Conservation (phyloP, 2,797 vertebrate species). For the Pseudochirops corinnae region DNA sequence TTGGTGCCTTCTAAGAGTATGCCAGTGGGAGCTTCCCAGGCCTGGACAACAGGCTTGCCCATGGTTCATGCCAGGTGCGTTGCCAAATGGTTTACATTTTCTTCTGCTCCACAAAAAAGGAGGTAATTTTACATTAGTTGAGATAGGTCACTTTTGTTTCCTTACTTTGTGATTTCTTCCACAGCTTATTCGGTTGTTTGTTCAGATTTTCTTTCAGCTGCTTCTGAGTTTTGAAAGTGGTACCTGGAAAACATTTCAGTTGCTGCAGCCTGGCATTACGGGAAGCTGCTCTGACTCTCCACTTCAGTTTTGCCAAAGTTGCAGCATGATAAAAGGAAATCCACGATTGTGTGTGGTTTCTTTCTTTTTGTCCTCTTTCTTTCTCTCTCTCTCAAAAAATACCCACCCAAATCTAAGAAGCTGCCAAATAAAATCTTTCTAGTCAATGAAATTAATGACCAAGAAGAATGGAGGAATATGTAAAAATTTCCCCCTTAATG, state of each 20-base stretch:
- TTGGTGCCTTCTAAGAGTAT: conserved; percentile 56
- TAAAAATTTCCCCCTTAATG: conserved; percentile 52
- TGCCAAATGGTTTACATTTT: conserved; percentile 76
- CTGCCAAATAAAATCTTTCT: conserved; percentile 67
- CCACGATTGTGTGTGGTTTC: conserved; percentile 79
- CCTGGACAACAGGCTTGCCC: conserved; percentile 71
- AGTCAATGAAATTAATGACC: conserved; percentile 58
- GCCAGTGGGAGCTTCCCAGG: conserved; percentile 70
- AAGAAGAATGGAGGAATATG: conserved; percentile 63
- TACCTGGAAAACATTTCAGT: conserved; percentile 88
- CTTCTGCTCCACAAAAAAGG: conserved; percentile 77
- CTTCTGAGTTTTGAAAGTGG: conserved; percentile 90
- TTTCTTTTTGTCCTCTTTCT: conserved; percentile 66
- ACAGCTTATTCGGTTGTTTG: conserved; percentile 88
- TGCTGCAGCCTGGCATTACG: conserved; percentile 82
- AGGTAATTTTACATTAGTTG: conserved; percentile 77
- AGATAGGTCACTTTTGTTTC: conserved; percentile 78
- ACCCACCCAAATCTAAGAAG: conserved; percentile 77
- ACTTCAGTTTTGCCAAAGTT: conserved; percentile 73
- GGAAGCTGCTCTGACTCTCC: conserved; percentile 79
- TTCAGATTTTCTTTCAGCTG: conserved; percentile 89
- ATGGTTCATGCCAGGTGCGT: conserved; percentile 69
- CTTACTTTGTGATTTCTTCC: conserved; percentile 90
- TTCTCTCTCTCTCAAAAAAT: conserved; percentile 66
- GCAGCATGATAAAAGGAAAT: conserved; percentile 78